Conservation (phyloP, 2,888 invertebrate species). For the Sphaerophoria rueppellii region DNA sequence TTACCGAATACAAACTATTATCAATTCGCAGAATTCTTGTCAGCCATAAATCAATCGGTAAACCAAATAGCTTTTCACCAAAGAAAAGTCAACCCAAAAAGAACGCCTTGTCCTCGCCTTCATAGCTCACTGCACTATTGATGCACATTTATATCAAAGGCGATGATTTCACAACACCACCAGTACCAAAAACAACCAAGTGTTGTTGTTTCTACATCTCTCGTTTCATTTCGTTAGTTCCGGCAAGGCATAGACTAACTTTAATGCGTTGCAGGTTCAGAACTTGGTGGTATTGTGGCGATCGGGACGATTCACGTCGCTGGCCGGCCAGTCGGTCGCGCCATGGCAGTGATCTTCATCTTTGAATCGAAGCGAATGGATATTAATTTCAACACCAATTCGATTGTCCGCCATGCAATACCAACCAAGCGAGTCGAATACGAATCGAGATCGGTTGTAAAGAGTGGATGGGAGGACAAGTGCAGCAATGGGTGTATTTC, state of each 20-base stretch:
- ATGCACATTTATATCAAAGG: slow-evolving; percentile 18
- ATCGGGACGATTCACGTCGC: slow-evolving; percentile 21
- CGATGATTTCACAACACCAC: slow-evolving; percentile 36
- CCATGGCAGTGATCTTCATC: slow-evolving; percentile 60
- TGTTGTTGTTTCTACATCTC: not conserved
- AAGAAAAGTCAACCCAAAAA: slow-evolving; percentile 22
- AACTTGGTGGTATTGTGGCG: not conserved
- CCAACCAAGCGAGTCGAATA: slow-evolving; percentile 38
- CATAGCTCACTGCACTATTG: slow-evolving; percentile 34
- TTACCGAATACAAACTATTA: slow-evolving; percentile 13
- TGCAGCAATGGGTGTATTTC: not conserved
- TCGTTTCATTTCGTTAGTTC: slow-evolving; percentile 32
- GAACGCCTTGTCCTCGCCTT: slow-evolving; percentile 14
- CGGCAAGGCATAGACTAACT: not conserved
- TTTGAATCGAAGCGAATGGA: slow-evolving; percentile 34
- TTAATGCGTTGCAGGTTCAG: too few species aligned
- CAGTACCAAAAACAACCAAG: not conserved
- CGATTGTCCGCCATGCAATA: slow-evolving; percentile 48
- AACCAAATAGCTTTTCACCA: slow-evolving; percentile 43
- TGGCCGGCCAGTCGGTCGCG: too few species aligned
- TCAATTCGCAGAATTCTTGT: slow-evolving; percentile 32
- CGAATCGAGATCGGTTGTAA: slow-evolving; percentile 14
- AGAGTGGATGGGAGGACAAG: not conserved
- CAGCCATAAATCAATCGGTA: slow-evolving; percentile 60
- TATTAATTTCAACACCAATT: slow-evolving; percentile 68